Evolutionary conservation across 2,113 vertebrate genomes (phyloP).

Genomic region (Drymodes brunneopygia): DNA sequence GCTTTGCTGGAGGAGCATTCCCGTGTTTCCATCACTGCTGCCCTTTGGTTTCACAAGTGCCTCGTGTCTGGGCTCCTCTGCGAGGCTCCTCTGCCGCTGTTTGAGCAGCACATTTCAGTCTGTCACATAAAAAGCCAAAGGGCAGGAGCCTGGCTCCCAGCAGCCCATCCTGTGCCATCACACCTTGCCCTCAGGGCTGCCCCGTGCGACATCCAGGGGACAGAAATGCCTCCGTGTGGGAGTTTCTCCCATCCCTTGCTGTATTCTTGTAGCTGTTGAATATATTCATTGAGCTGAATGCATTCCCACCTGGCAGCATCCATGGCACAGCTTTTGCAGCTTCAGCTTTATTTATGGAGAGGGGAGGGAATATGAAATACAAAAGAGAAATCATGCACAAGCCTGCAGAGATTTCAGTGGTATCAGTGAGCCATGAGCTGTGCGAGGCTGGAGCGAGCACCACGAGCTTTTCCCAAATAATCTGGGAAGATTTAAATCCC

Average conservation of each 20-base stretch:
- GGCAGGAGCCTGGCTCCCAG: background rate
- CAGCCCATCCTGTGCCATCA: background rate
- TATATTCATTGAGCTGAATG: constrained; percentile 30
- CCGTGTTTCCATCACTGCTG: background rate
- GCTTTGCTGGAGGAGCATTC: background rate
- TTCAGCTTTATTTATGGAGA: constrained; percentile 32
- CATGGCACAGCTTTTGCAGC: background rate
- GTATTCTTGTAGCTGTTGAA: background rate
- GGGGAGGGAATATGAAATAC: constrained; percentile 11
- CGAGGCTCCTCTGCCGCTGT: background rate
- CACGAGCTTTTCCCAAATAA: background rate
- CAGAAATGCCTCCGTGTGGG: background rate
- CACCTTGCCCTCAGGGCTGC: background rate
- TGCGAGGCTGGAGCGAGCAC: background rate
- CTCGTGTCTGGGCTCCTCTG: background rate
- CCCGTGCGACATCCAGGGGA: background rate
- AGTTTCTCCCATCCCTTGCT: background rate
- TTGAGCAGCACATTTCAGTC: background rate
- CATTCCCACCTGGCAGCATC: constrained; percentile 43
- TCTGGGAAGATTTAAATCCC: background rate
- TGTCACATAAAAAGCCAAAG: background rate
- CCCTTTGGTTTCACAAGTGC: background rate
- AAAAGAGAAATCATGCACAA: background rate
- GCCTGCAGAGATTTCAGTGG: background rate
- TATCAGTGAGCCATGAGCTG: background rate